These are phyloP conservation scores for Tyria jacobaeae DNA, from an alignment of 2,888 invertebrate species.

Conservation along the genomic window DNA sequence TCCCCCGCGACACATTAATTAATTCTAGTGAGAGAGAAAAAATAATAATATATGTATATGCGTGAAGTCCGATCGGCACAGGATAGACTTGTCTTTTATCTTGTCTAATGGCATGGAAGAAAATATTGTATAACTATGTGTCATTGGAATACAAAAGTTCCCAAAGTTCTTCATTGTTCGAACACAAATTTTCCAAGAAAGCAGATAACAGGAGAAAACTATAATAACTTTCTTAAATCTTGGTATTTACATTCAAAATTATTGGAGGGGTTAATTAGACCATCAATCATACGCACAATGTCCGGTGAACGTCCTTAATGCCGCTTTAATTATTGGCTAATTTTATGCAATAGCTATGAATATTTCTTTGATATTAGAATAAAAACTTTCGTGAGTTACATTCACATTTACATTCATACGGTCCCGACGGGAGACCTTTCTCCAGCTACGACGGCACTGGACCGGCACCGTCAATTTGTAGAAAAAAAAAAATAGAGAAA, in stretches of 20 bases:
- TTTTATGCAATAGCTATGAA: constrained; percentile 10
- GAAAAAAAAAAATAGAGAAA: too few relatives aligned
- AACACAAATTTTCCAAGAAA: constrained; percentile 6
- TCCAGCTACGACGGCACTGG: too few relatives aligned
- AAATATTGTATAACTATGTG: not conserved
- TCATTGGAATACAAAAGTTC: not conserved
- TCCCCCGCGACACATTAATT: too few relatives aligned
- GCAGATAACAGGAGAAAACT: not conserved
- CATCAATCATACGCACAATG: constrained; percentile 48
- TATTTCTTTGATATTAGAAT: too few relatives aligned
- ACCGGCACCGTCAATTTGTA: too few relatives aligned
- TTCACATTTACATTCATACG: too few relatives aligned
- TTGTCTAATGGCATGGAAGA: not conserved
- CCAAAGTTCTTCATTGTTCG: not conserved
- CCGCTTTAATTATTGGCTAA: constrained; percentile 29
- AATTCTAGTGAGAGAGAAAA: too few relatives aligned
- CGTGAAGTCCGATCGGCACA: too few relatives aligned
- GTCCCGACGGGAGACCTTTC: too few relatives aligned
- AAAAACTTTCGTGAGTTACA: too few relatives aligned
- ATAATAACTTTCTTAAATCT: constrained; percentile 13
- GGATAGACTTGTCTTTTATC: too few relatives aligned
- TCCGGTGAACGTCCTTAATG: constrained; percentile 37
- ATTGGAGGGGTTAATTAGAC: constrained; percentile 40
- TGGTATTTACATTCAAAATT: constrained; percentile 33
- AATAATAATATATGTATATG: too few relatives aligned